Conservation (phyloP, 2,113 vertebrate species). For the Caranx melampygus region DNA sequence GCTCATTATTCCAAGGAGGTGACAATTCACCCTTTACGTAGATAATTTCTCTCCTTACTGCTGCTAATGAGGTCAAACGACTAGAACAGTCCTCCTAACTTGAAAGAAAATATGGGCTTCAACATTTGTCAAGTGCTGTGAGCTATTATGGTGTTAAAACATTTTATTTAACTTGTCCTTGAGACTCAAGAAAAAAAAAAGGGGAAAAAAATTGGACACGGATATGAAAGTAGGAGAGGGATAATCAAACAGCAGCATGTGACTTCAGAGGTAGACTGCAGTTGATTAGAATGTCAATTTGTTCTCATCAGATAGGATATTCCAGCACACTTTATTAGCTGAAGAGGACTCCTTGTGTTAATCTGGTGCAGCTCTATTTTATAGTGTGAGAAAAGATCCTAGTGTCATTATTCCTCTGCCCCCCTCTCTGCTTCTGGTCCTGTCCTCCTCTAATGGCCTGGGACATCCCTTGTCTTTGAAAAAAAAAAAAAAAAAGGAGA, state of each 20-base stretch:
- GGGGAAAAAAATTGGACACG: neutral
- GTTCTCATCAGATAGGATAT: conserved; percentile 29
- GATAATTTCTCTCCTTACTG: neutral
- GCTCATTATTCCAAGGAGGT: neutral
- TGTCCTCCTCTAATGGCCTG: neutral
- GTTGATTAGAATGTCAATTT: conserved; percentile 18
- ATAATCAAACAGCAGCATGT: conserved; percentile 1
- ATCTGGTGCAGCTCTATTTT: conserved; percentile 26
- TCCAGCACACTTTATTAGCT: conserved; percentile 26
- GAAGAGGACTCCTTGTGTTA: conserved; percentile 27
- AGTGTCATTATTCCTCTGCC: neutral
- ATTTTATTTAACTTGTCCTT: neutral
- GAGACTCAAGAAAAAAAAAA: neutral
- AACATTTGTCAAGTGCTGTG: neutral
- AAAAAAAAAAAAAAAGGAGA: neutral
- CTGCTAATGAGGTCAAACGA: neutral
- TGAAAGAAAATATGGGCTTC: conserved; percentile 4
- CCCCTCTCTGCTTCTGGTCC: neutral
- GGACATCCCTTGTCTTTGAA: neutral
- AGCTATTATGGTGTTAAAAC: neutral
- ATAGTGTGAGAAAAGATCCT: neutral
- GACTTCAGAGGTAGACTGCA: neutral
- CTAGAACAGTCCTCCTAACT: neutral
- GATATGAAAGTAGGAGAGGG: neutral
- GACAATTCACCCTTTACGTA: neutral